Conservation (phyloP, 2,113 vertebrate genomes). For the Aegotheles bennettii region DNA sequence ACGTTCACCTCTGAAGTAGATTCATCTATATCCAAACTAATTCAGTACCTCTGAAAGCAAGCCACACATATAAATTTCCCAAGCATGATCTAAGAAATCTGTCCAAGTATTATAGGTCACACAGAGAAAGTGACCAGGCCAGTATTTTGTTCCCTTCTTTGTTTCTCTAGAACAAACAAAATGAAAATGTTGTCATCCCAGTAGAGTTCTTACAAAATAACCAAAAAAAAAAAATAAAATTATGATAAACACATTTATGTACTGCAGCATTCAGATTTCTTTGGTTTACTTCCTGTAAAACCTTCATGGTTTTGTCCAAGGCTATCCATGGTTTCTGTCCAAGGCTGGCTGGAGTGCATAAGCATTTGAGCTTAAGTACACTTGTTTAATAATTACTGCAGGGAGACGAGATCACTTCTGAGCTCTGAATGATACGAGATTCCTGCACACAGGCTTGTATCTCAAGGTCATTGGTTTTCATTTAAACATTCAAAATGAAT, state of each 20-base stretch:
- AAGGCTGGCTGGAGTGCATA: not conserved
- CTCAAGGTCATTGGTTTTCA: not conserved
- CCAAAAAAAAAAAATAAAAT: not conserved
- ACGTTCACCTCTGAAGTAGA: not conserved
- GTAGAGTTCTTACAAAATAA: not conserved
- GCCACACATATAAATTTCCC: not conserved
- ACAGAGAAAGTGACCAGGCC: not conserved
- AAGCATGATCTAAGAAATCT: not conserved
- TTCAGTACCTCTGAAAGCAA: not conserved
- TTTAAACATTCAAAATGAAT: not conserved
- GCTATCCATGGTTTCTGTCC: not conserved
- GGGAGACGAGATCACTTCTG: not conserved
- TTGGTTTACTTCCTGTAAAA: not conserved
- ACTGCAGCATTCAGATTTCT: not conserved
- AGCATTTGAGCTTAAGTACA: not conserved
- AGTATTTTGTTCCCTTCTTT: not conserved
- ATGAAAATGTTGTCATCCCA: not conserved
- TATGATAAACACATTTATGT: not conserved
- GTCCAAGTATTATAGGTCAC: not conserved
- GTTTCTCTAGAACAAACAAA: not conserved
- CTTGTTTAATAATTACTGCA: not conserved
- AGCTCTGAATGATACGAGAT: not conserved
- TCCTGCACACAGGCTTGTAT: not conserved
- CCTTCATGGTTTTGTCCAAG: not conserved
- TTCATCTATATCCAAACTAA: not conserved